phyloP scores from a whole-genome alignment of 2,113 vertebrate genomes.

The Elaphurus davidianus region DNA sequence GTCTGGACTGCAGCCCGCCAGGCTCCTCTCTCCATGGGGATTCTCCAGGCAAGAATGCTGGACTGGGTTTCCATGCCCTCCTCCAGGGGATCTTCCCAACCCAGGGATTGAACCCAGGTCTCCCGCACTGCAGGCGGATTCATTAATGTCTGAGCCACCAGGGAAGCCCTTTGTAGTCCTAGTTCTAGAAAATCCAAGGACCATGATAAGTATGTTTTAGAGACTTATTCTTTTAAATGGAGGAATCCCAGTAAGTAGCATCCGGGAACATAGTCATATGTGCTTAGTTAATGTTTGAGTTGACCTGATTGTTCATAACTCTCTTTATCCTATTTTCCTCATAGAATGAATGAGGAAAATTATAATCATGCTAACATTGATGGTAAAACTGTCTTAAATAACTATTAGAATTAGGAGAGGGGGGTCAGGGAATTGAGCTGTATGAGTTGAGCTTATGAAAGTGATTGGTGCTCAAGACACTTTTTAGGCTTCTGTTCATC shows the following conservation, averaged over 20 bases:
- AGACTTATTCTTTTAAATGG: slow-evolving; percentile 5
- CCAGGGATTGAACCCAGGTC: neutral
- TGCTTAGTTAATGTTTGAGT: neutral
- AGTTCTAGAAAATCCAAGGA: neutral
- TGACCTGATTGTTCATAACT: neutral
- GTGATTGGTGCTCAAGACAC: neutral
- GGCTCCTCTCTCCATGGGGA: neutral
- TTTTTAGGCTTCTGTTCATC: neutral
- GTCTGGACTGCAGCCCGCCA: neutral
- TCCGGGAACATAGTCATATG: neutral
- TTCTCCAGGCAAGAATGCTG: neutral
- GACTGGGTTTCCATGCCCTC: neutral
- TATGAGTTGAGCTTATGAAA: neutral
- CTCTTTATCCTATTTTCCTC: neutral
- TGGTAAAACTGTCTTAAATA: neutral
- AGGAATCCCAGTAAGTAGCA: neutral
- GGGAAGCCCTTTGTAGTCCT: neutral
- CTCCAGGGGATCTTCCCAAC: neutral
- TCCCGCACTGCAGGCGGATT: neutral
- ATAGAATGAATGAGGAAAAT: neutral
- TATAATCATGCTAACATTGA: neutral
- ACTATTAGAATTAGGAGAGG: neutral
- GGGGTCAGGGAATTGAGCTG: neutral
- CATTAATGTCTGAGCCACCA: neutral
- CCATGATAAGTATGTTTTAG: neutral